Evolutionary conservation across 2,888 invertebrate species (phyloP).

Genomic region (Abrostola tripartita): DNA sequence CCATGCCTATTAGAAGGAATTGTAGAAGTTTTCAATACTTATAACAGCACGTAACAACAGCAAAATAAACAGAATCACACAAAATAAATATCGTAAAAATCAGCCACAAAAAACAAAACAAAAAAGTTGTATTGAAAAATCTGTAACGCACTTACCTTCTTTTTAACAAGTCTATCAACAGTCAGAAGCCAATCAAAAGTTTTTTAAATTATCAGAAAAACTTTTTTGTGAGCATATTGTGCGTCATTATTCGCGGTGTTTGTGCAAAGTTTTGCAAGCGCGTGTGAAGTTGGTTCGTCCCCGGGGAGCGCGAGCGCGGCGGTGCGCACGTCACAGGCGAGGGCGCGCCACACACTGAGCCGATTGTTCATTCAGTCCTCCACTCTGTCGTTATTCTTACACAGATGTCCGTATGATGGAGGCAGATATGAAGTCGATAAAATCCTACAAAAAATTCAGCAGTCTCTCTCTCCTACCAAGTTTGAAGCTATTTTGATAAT

Average conservation of each 20-base stretch:
- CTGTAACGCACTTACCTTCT: constrained; percentile 38
- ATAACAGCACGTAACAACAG: too few relatives aligned
- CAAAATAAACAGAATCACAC: too few relatives aligned
- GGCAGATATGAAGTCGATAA: constrained; percentile 69
- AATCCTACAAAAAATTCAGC: constrained; percentile 37
- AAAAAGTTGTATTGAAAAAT: constrained; percentile 9
- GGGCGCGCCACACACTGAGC: constrained; percentile 83
- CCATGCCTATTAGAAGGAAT: too few relatives aligned
- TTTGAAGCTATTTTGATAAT: constrained; percentile 29
- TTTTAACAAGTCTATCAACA: constrained; percentile 37
- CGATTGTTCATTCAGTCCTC: constrained; percentile 83
- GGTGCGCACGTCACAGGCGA: constrained; percentile 72
- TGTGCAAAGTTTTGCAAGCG: constrained; percentile 61
- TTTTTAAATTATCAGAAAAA: constrained; percentile 34
- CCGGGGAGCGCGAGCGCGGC: constrained; percentile 66
- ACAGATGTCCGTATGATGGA: constrained; percentile 81
- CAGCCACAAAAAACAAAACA: background rate
- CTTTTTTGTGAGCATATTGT: constrained; percentile 35
- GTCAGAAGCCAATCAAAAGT: constrained; percentile 48
- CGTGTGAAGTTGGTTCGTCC: constrained; percentile 73
- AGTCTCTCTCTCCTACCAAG: constrained; percentile 16
- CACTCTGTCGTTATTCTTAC: constrained; percentile 84
- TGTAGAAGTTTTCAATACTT: too few relatives aligned
- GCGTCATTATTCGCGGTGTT: constrained; percentile 40
- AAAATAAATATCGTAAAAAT: background rate